Base-by-base conservation (phyloP, 2,888 invertebrate genomes). In the Beris morrisii region DNA sequence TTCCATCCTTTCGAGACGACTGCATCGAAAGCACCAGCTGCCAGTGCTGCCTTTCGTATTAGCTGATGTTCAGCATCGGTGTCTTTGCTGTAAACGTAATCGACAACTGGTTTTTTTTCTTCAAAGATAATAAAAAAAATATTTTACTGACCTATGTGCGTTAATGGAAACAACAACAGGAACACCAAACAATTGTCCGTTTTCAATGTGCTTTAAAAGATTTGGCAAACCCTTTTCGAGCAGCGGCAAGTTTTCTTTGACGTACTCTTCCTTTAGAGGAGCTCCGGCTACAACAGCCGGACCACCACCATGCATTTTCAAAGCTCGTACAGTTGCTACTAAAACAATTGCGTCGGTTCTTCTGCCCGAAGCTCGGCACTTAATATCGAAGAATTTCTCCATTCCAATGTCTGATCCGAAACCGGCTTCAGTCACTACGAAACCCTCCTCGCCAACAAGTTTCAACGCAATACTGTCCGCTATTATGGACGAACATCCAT, bases 251-350 rank as follows among this genome's bases (percentile, higher is more conserved):
- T 98, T 95, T 81, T 94, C 93, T 85, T 93, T 84, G 0, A 86
- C 83, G 76, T 99, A 99, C 73, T 90, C 94, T 50, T 88, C 85
- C 69, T 92, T 88, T 1, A 97, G 83, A 0, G 93, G 91, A n/a
- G 87, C 81, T 2, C 96, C 96, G 3, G 94, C 88, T 0, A 88
- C 85, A 9, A 98, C 96, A 0, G 90, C 77, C 0, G 97, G 95
- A 0, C 97, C 99, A 55, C 98, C 98, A 32, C 99, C 99, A 81
- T 99, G 99, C 95, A 98, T 96, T 84, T 99, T 99, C 64, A 99
- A 84, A 15, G 99, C 98, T 69, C 98, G 85, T 22, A 98, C 86
- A 0, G 98, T 97, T 1, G 92, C 87, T 46, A 99, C 98, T 52
- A 99, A 82, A 0, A 99, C 96, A 11, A 94, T 91, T 70, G 92